A percentile compares a stretch with the other conserved stretches of the same genome.
Evolutionary conservation across 2,113 vertebrate genomes (phyloP).

Genomic region (Polyodon spathula): DNA sequence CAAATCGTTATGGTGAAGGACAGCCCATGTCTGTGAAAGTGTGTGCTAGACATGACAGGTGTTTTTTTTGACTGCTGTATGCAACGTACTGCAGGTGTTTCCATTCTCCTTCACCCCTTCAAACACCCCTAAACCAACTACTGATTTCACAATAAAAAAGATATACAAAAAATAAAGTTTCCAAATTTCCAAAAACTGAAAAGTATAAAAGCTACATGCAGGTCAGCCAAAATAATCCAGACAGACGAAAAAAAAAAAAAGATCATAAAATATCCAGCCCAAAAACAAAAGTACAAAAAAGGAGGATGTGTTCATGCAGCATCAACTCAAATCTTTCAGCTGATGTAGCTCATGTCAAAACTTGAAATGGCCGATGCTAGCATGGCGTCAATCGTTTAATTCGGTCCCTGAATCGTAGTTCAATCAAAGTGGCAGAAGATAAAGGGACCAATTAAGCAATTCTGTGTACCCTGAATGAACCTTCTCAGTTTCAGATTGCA

Average conservation of each 20-base stretch:
- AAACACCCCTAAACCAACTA: no score
- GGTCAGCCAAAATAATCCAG: slow-evolving; percentile 10
- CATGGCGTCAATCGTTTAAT: slow-evolving; percentile 1
- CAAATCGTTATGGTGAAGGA: no score
- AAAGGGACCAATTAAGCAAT: slow-evolving; percentile 11
- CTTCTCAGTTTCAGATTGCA: slow-evolving; percentile 26
- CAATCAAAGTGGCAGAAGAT: not conserved
- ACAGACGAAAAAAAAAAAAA: no score
- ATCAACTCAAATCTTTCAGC: not conserved
- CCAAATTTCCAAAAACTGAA: slow-evolving; percentile 8
- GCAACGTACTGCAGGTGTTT: no score
- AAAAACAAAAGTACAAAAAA: slow-evolving; percentile 6
- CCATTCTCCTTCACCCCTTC: no score
- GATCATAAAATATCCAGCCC: no score
- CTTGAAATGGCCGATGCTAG: no score
- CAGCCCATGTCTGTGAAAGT: no score
- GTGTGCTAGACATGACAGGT: no score
- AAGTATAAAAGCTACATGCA: slow-evolving; percentile 24
- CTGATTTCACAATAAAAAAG: not conserved
- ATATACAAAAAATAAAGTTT: slow-evolving; percentile 1
- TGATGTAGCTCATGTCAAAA: not conserved
- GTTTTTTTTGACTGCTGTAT: no score
- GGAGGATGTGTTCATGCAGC: not conserved
- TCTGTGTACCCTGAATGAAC: slow-evolving; percentile 26
- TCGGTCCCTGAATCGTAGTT: not conserved